A percentile compares a stretch with the other conserved stretches of the same genome.
Evolutionary conservation across 2,113 vertebrate genomes (phyloP).

Genomic region (Urocolius indicus): DNA sequence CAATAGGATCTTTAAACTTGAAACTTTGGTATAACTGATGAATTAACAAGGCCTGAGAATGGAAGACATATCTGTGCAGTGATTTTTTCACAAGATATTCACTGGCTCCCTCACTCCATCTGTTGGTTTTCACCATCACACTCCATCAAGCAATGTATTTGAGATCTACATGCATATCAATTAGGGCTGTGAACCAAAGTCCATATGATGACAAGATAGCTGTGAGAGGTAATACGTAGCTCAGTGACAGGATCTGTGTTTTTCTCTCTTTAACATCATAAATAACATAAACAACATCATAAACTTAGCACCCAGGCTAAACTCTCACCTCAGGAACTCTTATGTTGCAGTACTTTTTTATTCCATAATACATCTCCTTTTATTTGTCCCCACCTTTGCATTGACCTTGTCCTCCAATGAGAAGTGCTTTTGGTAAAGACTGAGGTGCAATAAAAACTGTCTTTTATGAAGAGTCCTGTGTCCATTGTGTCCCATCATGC

Average conservation of each 20-base stretch:
- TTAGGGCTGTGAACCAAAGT: not conserved
- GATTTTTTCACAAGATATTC: not conserved
- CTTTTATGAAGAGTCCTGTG: not conserved
- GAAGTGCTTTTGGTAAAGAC: not conserved
- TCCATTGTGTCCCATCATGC: not conserved
- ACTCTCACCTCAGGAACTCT: not conserved
- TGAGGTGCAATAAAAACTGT: not conserved
- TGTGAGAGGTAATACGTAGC: not conserved
- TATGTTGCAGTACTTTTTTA: not conserved
- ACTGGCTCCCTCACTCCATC: not conserved
- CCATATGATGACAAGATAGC: not conserved
- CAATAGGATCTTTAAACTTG: not conserved
- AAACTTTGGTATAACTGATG: not conserved
- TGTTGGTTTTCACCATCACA: not conserved
- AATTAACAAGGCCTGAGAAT: not conserved
- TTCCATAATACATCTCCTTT: not conserved
- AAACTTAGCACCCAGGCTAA: not conserved
- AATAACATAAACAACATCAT: not conserved
- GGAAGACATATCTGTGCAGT: not conserved
- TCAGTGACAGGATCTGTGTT: not conserved
- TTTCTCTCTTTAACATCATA: not conserved
- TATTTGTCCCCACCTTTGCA: not conserved
- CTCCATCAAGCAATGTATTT: not conserved
- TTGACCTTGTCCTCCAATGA: not conserved
- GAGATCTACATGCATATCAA: not conserved